Conservation (phyloP, 2,888 invertebrate genomes). For the Onthophagus sagittarius region DNA sequence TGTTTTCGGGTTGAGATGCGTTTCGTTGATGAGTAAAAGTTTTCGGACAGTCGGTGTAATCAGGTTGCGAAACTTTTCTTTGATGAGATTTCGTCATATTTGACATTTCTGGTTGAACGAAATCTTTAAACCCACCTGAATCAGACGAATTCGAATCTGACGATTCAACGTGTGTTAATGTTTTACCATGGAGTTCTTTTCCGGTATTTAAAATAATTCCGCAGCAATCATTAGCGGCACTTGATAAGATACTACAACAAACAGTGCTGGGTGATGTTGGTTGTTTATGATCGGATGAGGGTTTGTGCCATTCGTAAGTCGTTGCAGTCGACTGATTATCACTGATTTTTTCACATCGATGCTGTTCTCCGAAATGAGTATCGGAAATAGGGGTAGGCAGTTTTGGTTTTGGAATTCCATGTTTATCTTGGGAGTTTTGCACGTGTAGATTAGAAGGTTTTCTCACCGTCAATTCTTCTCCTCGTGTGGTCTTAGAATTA, state of each 20-base stretch:
- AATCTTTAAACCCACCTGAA: slow-evolving; percentile 50
- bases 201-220: slow-evolving; percentile 45
- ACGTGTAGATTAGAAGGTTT: slow-evolving; percentile 3
- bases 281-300: slow-evolving; percentile 32
- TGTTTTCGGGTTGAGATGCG: slow-evolving; percentile 39
- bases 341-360: slow-evolving; percentile 38
- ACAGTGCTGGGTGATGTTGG: slow-evolving; percentile 49
- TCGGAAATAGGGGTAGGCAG: slow-evolving; percentile 7
- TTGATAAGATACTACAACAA: slow-evolving; percentile 48
- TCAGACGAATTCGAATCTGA: slow-evolving; percentile 49
- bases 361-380: neutral
- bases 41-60: slow-evolving; percentile 36
- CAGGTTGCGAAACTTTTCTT: slow-evolving; percentile 45
- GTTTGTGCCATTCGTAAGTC: slow-evolving; percentile 35
- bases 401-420: neutral
- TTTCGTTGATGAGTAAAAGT: slow-evolving; percentile 41
- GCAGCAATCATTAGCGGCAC: slow-evolving; percentile 48
- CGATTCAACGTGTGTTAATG: slow-evolving; percentile 46
- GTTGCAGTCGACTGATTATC: slow-evolving; percentile 36
- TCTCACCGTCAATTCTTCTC: neutral
- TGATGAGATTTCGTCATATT: slow-evolving; percentile 36
- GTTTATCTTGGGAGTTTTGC: slow-evolving; percentile 8
- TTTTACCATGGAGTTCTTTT: slow-evolving; percentile 42
- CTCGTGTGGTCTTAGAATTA: slow-evolving; percentile 16
- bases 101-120: slow-evolving; percentile 41